A percentile compares a stretch with the other conserved stretches of the same genome.
Conservation (phyloP, 2,797 vertebrate genomes). For the Mormyrus proboscirostris region DNA sequence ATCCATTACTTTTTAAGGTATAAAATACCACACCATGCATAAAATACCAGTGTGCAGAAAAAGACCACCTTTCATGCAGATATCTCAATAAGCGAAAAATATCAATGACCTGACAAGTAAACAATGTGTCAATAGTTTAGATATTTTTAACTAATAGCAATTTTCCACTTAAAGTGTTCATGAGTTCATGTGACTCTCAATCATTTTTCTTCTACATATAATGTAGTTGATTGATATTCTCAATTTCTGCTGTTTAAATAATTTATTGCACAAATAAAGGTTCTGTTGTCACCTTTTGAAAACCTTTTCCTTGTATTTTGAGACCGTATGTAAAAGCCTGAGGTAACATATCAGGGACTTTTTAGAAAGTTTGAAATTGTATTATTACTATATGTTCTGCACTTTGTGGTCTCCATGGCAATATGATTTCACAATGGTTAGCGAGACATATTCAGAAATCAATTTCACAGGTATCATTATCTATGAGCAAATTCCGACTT, state of each 20-base stretch:
- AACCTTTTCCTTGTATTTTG: neutral
- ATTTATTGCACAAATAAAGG: neutral
- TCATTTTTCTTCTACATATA: neutral
- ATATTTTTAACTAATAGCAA: neutral
- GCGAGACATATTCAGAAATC: neutral
- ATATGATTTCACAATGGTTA: slow-evolving; percentile 3
- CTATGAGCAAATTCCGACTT: neutral
- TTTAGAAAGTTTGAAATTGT: neutral
- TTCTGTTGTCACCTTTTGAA: neutral
- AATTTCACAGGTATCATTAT: neutral
- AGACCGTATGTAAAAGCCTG: neutral
- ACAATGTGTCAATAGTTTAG: neutral
- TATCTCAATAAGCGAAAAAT: neutral
- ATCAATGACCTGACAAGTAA: neutral
- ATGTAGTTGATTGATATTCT: neutral
- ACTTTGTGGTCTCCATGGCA: neutral
- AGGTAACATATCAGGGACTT: neutral
- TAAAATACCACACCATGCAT: neutral
- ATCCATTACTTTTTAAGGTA: neutral
- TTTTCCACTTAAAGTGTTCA: neutral
- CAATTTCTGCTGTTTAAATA: neutral
- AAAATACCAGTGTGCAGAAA: neutral
- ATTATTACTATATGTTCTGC: neutral
- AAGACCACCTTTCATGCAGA: neutral
- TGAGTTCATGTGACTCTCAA: neutral